These are phyloP conservation scores for Episyrphus balteatus DNA, from an alignment of 1,140 invertebrate species.

Conservation along the genomic window DNA sequence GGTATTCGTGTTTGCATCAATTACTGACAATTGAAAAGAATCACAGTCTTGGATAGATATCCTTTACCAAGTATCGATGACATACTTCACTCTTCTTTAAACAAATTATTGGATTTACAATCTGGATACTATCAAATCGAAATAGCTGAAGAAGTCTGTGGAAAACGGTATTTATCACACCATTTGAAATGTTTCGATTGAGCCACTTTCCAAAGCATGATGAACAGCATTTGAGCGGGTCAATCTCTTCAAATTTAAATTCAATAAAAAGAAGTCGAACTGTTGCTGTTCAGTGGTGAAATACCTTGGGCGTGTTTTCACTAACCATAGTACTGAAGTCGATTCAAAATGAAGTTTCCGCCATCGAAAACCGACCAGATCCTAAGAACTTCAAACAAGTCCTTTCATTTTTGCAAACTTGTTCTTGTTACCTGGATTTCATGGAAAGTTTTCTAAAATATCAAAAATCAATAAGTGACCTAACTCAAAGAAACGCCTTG, in stretches of 20 bases:
- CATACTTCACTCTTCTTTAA: too few relatives aligned
- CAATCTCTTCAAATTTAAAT: too few relatives aligned
- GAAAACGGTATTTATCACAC: constrained; percentile 37
- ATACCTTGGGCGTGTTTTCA: too few relatives aligned
- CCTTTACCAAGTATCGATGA: constrained; percentile 33
- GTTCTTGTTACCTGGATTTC: constrained; percentile 5
- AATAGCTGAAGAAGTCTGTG: constrained; percentile 16
- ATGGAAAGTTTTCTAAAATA: not conserved
- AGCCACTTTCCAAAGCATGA: constrained; percentile 32
- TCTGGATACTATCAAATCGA: constrained; percentile 32
- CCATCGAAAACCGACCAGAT: constrained; percentile 3
- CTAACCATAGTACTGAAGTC: constrained; percentile 11
- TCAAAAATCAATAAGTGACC: not conserved
- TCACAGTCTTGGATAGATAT: constrained; percentile 27
- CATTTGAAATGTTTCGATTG: constrained; percentile 30
- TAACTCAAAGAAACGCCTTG: constrained; percentile 5
- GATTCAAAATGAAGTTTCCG: constrained; percentile 8
- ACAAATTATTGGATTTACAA: constrained; percentile 21
- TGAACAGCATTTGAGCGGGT: constrained; percentile 6
- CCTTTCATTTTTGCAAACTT: too few relatives aligned
- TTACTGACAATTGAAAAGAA: constrained; percentile 25
- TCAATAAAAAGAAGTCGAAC: too few relatives aligned
- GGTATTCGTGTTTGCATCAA: constrained; percentile 27
- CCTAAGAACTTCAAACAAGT: constrained; percentile 10
- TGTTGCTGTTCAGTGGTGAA: too few relatives aligned